Conservation (phyloP, 2,888 invertebrate species). For the Lordiphosa andalusiaca region DNA sequence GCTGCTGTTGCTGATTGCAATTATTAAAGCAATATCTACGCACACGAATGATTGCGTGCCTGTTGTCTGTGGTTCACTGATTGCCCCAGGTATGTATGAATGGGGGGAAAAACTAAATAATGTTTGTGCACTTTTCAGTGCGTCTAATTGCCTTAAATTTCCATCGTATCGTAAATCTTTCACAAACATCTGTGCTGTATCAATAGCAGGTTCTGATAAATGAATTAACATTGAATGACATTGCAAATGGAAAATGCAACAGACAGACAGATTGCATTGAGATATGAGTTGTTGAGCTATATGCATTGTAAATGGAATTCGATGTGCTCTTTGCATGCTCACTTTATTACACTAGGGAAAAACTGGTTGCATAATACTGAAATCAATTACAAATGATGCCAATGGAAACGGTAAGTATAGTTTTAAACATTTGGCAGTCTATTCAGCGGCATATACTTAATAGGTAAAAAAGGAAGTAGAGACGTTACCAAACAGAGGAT, state of each 20-base stretch:
- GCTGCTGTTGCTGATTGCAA: constrained; percentile 16
- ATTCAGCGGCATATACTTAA: too few species aligned
- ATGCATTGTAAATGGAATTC: too few species aligned
- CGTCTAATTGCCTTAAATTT: constrained; percentile 6
- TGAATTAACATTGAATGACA: constrained; percentile 18
- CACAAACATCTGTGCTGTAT: constrained; percentile 13
- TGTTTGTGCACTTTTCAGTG: constrained; percentile 20
- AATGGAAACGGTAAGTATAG: too few species aligned
- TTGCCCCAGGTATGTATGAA: neutral
- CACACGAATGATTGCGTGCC: too few species aligned
- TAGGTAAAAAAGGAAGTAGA: too few species aligned
- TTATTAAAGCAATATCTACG: constrained; percentile 10
- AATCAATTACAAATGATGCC: too few species aligned
- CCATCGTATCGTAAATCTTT: neutral
- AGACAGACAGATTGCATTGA: neutral
- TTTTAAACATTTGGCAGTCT: too few species aligned
- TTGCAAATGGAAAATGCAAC: constrained; percentile 5
- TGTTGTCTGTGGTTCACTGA: constrained; percentile 5
- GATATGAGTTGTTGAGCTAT: constrained; percentile 10
- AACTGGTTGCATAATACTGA: too few species aligned
- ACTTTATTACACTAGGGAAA: too few species aligned
- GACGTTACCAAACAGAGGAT: too few species aligned
- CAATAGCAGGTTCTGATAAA: constrained; percentile 9
- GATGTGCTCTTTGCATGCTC: too few species aligned
- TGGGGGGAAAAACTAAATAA: neutral